These are phyloP conservation scores for Torymus texanus DNA, from an alignment of 2,888 invertebrate genomes.

Conservation along the genomic window DNA sequence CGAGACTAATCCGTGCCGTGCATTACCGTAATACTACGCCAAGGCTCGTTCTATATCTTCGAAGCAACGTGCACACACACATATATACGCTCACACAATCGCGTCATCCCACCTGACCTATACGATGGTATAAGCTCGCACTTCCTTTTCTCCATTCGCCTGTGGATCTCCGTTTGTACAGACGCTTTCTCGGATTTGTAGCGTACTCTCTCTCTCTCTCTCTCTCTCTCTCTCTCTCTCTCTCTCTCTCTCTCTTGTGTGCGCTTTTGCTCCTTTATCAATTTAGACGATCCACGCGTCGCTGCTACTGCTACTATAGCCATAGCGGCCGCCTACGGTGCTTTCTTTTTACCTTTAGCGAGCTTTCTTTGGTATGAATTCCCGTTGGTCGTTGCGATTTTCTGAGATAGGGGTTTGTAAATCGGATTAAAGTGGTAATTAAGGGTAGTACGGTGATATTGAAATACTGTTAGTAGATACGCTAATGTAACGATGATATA, in stretches of 20 bases:
- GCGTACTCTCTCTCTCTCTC: background rate
- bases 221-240: background rate
- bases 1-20: constrained; percentile 41
- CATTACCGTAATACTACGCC: constrained; percentile 40
- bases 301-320: background rate
- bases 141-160: constrained; percentile 9
- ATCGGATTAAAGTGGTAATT: no score
- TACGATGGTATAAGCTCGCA: background rate
- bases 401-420: no score
- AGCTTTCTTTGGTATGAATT: no score
- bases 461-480: no score
- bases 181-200: constrained; percentile 34
- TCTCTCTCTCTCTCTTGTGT: background rate
- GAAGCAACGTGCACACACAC: background rate
- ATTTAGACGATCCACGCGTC: constrained; percentile 1
- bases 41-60: constrained; percentile 14
- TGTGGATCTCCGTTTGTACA: constrained; percentile 33
- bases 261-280: constrained; percentile 11
- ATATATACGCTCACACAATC: background rate
- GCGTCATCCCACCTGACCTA: background rate
- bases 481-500: no score
- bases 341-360: background rate
- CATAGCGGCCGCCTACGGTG: no score
- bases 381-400: no score
- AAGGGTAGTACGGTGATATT: no score